Evolutionary conservation across 2,113 vertebrate species (phyloP).

Genomic region (Gobius niger): DNA sequence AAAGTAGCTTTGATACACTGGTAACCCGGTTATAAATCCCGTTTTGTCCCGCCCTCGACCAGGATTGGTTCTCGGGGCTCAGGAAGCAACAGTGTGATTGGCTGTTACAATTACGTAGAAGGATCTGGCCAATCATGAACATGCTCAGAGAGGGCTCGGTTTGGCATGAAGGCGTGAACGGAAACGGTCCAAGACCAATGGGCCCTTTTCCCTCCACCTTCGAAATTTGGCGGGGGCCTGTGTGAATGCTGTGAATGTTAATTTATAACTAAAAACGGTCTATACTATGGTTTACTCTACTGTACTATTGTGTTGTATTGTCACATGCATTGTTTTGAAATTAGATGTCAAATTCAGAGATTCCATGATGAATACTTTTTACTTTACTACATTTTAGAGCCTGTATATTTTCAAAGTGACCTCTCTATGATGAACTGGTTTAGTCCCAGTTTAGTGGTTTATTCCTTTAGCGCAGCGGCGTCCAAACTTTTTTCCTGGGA

Average conservation of each 20-base stretch:
- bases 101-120: not conserved
- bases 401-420: no score
- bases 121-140: conserved; percentile 17
- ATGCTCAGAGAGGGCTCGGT: conserved; percentile 29
- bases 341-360: no score
- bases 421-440: no score
- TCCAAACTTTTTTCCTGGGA: no score
- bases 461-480: no score
- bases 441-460: no score
- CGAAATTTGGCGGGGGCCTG: conserved; percentile 43
- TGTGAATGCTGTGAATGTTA: not conserved
- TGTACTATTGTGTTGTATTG: not conserved
- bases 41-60: conserved; percentile 37
- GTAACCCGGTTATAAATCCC: conserved; percentile 55
- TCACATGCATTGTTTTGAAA: no score
- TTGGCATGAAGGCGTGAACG: not conserved
- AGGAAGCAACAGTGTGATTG: conserved; percentile 13
- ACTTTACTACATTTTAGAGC: no score
- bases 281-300: not conserved
- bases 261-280: not conserved
- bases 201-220: conserved; percentile 66
- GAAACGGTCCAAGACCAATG: conserved; percentile 55
- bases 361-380: no score
- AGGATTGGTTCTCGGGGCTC: conserved; percentile 29
- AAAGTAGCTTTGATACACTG: accelerated